Conservation (phyloP, 2,888 invertebrate genomes). For the Steinernema scapterisci region DNA sequence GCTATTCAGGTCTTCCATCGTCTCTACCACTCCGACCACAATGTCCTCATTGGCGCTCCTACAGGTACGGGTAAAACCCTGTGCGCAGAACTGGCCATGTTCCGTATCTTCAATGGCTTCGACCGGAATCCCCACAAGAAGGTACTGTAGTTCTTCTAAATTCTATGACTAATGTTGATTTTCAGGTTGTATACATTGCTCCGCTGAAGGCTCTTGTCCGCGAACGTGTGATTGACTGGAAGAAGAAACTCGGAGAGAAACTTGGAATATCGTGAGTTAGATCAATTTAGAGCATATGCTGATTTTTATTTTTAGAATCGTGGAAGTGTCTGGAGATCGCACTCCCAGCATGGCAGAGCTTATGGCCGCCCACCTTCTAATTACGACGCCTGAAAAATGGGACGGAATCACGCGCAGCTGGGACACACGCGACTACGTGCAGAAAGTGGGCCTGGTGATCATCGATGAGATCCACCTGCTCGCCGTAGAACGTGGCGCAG, state of each 20-base stretch:
- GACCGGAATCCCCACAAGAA: conserved; percentile 59
- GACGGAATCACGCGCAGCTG: conserved; percentile 89
- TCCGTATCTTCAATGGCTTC: conserved; percentile 71
- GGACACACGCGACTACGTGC: conserved; percentile 92
- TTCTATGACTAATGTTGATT: too few species aligned
- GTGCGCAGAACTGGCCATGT: conserved; percentile 95
- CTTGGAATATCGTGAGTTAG: conserved; percentile 55
- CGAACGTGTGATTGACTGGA: conserved; percentile 95
- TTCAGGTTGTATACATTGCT: conserved; percentile 87
- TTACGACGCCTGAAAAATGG: conserved; percentile 99
- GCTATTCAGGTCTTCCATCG: conserved; percentile 77
- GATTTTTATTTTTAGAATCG: conserved; percentile 73
- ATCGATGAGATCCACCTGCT: conserved; percentile 98
- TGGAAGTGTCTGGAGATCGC: conserved; percentile 92
- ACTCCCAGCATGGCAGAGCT: conserved; percentile 86
- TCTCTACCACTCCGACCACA: conserved; percentile 88
- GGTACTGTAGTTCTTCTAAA: conserved; percentile 40
- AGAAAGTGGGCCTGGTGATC: conserved; percentile 71
- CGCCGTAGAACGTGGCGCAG: conserved; percentile 73
- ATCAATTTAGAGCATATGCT: not conserved
- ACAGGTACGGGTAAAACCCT: conserved; percentile 98
- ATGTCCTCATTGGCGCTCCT: conserved; percentile 90
- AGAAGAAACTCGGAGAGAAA: conserved; percentile 76
- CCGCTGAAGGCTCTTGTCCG: conserved; percentile 95
- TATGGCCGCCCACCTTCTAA: conserved; percentile 84